These are phyloP conservation scores for Labroides dimidiatus DNA, from an alignment of 2,797 vertebrate species.

Conservation along the genomic window DNA sequence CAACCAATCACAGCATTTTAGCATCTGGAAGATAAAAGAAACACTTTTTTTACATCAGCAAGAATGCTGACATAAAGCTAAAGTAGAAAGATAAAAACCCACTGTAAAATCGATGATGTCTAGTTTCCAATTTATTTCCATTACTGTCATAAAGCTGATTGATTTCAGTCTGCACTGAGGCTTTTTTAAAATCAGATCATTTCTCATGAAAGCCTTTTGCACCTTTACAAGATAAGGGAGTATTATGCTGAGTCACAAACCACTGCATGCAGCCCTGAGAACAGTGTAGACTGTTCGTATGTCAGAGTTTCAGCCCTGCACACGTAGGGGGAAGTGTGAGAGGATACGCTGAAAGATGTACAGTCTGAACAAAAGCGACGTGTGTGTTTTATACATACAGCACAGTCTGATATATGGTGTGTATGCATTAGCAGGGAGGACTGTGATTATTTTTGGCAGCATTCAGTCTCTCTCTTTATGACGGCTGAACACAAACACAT, in stretches of 20 bases:
- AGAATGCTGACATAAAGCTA: background rate
- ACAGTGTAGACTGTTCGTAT: background rate
- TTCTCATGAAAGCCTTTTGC: background rate
- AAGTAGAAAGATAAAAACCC: background rate
- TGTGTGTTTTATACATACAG: background rate
- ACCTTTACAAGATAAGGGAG: constrained; percentile 29
- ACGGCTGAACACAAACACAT: background rate
- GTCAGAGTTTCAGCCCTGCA: background rate
- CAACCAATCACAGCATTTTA: constrained; percentile 41
- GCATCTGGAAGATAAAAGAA: constrained; percentile 47
- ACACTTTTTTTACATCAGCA: constrained; percentile 1
- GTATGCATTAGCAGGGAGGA: background rate
- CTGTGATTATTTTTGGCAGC: constrained; percentile 24
- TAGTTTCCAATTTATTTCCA: no score
- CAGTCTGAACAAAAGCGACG: background rate
- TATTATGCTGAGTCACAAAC: constrained; percentile 58
- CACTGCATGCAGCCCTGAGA: constrained; percentile 25
- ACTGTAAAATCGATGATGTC: background rate
- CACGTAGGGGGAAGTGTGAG: background rate
- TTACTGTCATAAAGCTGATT: background rate
- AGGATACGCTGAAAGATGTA: background rate
- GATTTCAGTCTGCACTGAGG: background rate
- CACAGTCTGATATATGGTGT: background rate
- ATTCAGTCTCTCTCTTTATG: background rate
- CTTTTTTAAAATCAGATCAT: constrained; percentile 1